Evolutionary conservation across 2,797 vertebrate genomes (phyloP).

Genomic region (Nyctalus aviator): DNA sequence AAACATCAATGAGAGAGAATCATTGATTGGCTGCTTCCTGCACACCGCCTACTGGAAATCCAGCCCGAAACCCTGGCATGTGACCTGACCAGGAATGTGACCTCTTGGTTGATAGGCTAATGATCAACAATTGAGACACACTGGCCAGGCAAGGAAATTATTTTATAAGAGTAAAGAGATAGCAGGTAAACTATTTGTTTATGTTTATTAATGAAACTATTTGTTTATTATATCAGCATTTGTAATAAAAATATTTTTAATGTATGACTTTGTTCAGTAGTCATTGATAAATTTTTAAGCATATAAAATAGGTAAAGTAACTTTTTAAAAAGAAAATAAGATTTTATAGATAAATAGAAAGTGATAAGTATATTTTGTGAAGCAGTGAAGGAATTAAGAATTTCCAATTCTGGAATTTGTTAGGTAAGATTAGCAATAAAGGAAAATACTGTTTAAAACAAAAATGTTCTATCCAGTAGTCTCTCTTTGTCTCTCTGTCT

Average conservation of each 20-base stretch:
- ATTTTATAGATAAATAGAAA: slow-evolving; percentile 41
- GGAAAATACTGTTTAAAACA: background rate
- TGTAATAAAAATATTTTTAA: slow-evolving; percentile 46
- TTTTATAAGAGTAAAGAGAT: background rate
- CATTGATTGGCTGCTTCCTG: too few relatives aligned
- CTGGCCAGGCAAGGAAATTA: background rate
- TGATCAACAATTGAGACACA: too few relatives aligned
- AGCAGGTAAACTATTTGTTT: slow-evolving; percentile 16
- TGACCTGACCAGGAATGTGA: too few relatives aligned
- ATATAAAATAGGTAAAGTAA: slow-evolving; percentile 30
- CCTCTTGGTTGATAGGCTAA: too few relatives aligned
- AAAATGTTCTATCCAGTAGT: slow-evolving; percentile 17
- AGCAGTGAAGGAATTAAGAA: background rate
- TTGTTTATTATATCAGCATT: slow-evolving; percentile 8
- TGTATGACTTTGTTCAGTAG: slow-evolving; percentile 11
- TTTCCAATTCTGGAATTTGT: background rate
- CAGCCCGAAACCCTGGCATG: too few relatives aligned
- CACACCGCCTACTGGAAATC: too few relatives aligned
- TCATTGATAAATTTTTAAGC: background rate
- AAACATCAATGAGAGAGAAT: too few relatives aligned
- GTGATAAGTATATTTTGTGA: background rate
- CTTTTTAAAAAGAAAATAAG: slow-evolving; percentile 50
- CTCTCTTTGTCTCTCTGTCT: background rate
- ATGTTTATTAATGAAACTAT: background rate
- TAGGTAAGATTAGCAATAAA: slow-evolving; percentile 9